Conservation (phyloP, 2,113 vertebrate species). For the Rhizomys pruinosus region DNA sequence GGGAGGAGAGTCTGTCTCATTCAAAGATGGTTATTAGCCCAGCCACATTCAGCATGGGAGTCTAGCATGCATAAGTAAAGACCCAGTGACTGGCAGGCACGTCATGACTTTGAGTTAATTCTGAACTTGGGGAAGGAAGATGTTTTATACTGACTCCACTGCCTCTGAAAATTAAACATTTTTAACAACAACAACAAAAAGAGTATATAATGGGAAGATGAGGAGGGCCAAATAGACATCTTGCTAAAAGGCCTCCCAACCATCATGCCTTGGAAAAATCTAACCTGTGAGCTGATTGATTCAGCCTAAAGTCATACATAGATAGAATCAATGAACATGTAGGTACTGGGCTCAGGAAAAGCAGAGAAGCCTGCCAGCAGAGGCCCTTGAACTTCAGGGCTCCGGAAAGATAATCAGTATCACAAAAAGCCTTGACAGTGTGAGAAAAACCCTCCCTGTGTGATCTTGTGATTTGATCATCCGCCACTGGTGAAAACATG, state of each 20-base stretch:
- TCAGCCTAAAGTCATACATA: not conserved
- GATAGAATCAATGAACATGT: not conserved
- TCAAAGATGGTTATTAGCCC: not conserved
- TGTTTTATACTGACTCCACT: not conserved
- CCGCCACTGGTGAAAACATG: not conserved
- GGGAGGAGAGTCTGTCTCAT: not conserved
- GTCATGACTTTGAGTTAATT: not conserved
- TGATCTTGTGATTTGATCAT: not conserved
- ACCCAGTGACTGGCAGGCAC: fast-evolving
- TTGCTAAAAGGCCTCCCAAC: not conserved
- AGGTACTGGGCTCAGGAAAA: fast-evolving
- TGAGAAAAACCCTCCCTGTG: not conserved
- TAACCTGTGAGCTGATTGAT: not conserved
- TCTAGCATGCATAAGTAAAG: not conserved
- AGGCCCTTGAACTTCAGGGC: not conserved
- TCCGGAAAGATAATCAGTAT: not conserved
- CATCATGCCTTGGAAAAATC: not conserved
- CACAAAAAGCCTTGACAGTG: not conserved
- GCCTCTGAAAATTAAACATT: not conserved
- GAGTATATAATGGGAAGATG: not conserved
- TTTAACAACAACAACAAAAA: conserved; percentile 18
- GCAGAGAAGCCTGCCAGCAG: fast-evolving
- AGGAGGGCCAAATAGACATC: not conserved
- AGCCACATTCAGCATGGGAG: not conserved
- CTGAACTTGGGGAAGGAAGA: conserved; percentile 19